Evolutionary conservation across 2,888 invertebrate genomes (phyloP), one percentile per base, ranked within the genome.

Genomic region (Troides helena): DNA sequence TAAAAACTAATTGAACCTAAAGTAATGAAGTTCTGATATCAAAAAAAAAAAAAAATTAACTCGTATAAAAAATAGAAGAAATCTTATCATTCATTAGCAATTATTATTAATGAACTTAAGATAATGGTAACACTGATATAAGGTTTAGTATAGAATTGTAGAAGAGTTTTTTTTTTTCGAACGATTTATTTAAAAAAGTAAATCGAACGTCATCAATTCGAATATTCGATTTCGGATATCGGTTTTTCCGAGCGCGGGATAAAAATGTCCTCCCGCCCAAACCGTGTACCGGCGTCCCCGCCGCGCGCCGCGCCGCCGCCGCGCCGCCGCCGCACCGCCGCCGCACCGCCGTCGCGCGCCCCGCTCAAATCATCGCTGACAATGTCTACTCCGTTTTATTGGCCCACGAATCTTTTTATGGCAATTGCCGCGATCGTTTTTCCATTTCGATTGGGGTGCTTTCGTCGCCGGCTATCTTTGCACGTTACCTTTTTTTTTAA

Each of bases 201-300:
- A 87, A 88, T 90, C 87, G 86, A 85, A 85, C 84, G 88, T 86
- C 86, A 87, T 85, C 80, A 81, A 80, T 77, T 79, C 79, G 76
- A 76, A 77, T 77, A 77, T 78, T 72, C 76, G 78, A 75, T 77
- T 77, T 74, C 76, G 78, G 77, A 78, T 72, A 21, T 74, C 77
- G 80, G 84, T 86, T 87, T 89, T 88, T 87, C 84, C 85, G 77
- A 78, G 78, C 80, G 77, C 80, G 77, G 82, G 79, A 85, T 85
- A 88, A 90, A 90, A 89, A 88, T 85, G 80, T 80, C 85, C 86
- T 85, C 86, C 91, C 92, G 92, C 92, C 92, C 91, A 88, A 90
- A 91, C 89, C 91, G 79, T 92, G 92, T 92, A 76, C 70, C 75
- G 68, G 74, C 74, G 65, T 72, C 62, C 59, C n/a, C 77, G 75